Evolutionary conservation across 2,797 vertebrate species (phyloP).

Genomic region (Adrianichthys oophorus): DNA sequence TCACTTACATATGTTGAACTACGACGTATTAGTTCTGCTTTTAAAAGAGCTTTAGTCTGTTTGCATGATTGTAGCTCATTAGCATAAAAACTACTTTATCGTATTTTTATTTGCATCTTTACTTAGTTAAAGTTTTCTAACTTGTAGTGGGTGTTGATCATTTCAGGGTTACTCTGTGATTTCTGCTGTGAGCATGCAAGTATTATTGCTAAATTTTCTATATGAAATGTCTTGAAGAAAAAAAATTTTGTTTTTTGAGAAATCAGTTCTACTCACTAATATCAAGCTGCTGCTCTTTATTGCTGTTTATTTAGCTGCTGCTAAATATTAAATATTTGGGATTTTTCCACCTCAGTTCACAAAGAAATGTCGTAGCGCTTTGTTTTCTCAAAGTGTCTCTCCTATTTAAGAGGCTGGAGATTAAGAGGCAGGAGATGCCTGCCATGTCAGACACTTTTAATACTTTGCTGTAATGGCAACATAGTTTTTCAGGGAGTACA

Average conservation of each 20-base stretch:
- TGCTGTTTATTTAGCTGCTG: no score
- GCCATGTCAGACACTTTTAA: no score
- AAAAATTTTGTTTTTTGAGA: no score
- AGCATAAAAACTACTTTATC: not conserved
- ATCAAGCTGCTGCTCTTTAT: no score
- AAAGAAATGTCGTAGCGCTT: not conserved
- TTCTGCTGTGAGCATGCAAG: not conserved
- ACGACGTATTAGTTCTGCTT: conserved; percentile 18
- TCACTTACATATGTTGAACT: conserved; percentile 26
- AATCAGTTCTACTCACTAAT: no score
- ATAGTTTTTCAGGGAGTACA: no score
- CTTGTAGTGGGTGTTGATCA: not conserved
- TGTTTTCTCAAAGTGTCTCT: not conserved
- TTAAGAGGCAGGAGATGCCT: not conserved
- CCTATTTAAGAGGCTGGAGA: not conserved
- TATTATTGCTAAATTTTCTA: not conserved
- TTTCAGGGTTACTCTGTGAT: not conserved
- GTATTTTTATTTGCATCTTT: not conserved
- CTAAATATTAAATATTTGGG: not conserved
- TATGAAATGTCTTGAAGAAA: not conserved
- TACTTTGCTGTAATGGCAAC: no score
- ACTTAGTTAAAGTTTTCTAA: not conserved
- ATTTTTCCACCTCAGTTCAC: not conserved
- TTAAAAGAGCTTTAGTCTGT: conserved; percentile 14
- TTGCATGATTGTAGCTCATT: conserved; percentile 10